Evolutionary conservation across 2,888 invertebrate genomes (phyloP), one percentile per base, ranked within the genome.

Genomic region (Petrolisthes cinctipes): DNA sequence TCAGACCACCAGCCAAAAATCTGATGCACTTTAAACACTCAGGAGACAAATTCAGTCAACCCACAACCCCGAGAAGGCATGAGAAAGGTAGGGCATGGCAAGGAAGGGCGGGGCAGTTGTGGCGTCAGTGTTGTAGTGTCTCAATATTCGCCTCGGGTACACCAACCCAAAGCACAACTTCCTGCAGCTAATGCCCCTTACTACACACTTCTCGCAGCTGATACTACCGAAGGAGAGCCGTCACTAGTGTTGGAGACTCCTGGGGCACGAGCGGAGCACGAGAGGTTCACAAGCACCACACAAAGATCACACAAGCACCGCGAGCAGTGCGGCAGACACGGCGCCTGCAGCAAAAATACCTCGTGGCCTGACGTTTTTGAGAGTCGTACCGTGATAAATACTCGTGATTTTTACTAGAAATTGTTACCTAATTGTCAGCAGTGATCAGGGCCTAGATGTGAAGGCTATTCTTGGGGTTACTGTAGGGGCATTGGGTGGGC

Each of bases 281-380:
- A 82, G 71, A 83, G 79, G 71, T 71, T 78, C 86, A 86, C 82
- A 83, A 76, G 78, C 86, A 83, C 81, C 57, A 86, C 86, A 86
- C 82, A 86, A 83, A 83, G 83, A 87, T 83, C 83, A 87, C 87
- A 87, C 87, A 82, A 82, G 86, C 86, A 86, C 86, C 87, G 83
- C 87, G 87, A 87, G 87, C 87, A 83, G 83, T 87, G 87, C 80
- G 83, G 87, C 83, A 83, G 87, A 87, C 83, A 80, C 83, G 87
- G 87, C 83, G 87, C 87, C 87, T 83, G 87, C 83, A 87, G 87
- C 87, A 87, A 87, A 87, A 87, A 87, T 87, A 87, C 87, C 83
- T 83, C 83, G 87, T 83, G 83, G 75, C 87, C 87, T 87, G 83
- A 87, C 83, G 87, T 87, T 87, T 87, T 87, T 87, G 83, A 87